Base-by-base conservation (phyloP, 2,888 invertebrate genomes). In the Pollenia angustigena region DNA sequence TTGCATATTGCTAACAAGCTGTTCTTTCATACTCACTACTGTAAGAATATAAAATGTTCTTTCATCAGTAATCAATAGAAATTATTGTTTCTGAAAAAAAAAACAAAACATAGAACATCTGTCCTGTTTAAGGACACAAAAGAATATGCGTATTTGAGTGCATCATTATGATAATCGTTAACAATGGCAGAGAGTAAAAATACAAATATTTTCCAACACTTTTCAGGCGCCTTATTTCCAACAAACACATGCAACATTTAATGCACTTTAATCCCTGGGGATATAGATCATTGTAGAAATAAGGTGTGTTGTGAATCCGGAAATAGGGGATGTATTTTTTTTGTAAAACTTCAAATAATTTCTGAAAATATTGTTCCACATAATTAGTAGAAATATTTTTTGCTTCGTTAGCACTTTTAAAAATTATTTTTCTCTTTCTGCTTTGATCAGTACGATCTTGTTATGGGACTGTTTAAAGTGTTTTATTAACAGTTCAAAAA, bases 1-100 rank as follows among this genome's bases (percentile, higher is more conserved):
- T 56, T 78, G 64, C 44, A 44, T 48, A 54, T 16, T 69, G 9
- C 58, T 14, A 69, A 16, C 11, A 64, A 62, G 52, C 58, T 71
- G 71, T 72, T 40, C 40, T 18, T 44, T 52, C 32, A 40, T 64
- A 64, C 72, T 64, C 32, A 16, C 32, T 4, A 42, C 64, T 32
- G n/a, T 66, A 32, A 32, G 32, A 32, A 32, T 6, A 32, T 32
- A 54, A 11, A 69, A 69, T 82, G 52, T 52, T 52, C 32, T 64
- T 75, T 71, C 60, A 52, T 62, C 50, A 50, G 23, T 54, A 81
- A 85, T 85, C 81, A 81, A 85, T 85, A 68, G 78, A 81, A 85
- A 72, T 81, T 3, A 76, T 76, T 82, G 68, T 69, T 64, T 71
- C 23, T 32, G 1, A 54, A 60, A 60, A 32, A 32, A n/a, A 32